Evolutionary conservation across 2,888 invertebrate species (phyloP).

Genomic region (Pollenia labialis): DNA sequence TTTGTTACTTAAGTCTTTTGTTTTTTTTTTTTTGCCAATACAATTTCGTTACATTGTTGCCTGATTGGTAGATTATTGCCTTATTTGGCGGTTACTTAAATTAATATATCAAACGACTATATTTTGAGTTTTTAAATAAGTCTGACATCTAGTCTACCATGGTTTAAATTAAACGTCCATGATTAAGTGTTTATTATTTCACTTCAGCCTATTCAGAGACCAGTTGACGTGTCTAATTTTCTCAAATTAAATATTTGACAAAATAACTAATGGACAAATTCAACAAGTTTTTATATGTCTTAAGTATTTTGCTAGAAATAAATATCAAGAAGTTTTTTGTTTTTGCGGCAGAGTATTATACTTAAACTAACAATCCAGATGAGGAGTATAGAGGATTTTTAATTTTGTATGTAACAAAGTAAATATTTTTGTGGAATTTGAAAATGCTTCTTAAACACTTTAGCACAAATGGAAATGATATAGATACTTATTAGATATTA

Average conservation of each 20-base stretch:
- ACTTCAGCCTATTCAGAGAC: neutral
- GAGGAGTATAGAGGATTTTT: too few relatives aligned
- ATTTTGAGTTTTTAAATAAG: neutral
- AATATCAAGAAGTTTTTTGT: too few relatives aligned
- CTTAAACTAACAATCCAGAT: too few relatives aligned
- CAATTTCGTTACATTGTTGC: conserved; percentile 7
- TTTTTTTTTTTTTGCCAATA: conserved; percentile 21
- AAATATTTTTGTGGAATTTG: too few relatives aligned
- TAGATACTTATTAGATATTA: too few relatives aligned
- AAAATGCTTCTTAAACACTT: too few relatives aligned
- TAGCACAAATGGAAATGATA: too few relatives aligned
- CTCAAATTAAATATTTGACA: neutral
- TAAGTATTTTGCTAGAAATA: too few relatives aligned
- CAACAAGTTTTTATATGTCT: too few relatives aligned
- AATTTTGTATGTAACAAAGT: too few relatives aligned
- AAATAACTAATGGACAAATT: too few relatives aligned
- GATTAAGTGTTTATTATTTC: neutral
- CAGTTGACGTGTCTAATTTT: neutral
- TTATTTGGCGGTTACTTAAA: conserved; percentile 12
- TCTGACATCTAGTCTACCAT: neutral
- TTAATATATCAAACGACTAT: neutral
- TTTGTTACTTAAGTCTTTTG: conserved; percentile 56
- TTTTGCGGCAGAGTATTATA: too few relatives aligned
- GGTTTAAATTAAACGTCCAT: neutral
- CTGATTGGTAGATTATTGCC: conserved; percentile 4